Conservation (phyloP, 2,113 vertebrate species). For the Myiagra hebetior region DNA sequence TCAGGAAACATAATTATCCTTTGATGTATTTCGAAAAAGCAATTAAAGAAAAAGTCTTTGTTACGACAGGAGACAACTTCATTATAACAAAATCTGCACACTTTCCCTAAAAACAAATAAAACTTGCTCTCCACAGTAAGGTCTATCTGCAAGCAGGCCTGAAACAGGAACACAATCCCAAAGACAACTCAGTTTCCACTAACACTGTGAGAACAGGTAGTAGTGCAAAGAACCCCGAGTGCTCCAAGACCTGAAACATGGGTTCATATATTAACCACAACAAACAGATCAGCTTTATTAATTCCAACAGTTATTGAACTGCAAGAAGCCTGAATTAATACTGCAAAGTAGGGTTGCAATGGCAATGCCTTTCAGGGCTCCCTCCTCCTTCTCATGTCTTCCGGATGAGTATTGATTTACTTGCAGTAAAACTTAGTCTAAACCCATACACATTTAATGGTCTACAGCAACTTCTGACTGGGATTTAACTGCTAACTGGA, state of each 20-base stretch:
- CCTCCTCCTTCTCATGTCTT: not conserved
- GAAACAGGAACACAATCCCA: not conserved
- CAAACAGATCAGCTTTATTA: not conserved
- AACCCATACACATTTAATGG: not conserved
- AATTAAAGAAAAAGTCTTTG: not conserved
- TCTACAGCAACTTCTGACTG: not conserved
- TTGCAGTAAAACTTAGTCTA: not conserved
- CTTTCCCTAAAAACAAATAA: not conserved
- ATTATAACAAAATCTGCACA: not conserved
- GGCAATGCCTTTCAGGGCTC: not conserved
- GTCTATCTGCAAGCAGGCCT: not conserved
- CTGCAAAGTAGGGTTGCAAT: not conserved
- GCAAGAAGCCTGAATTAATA: not conserved
- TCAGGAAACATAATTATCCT: not conserved
- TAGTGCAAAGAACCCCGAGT: not conserved
- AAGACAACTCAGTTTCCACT: not conserved
- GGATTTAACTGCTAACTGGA: not conserved
- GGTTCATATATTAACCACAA: not conserved
- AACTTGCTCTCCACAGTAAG: not conserved
- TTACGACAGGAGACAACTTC: not conserved
- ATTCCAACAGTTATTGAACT: not conserved
- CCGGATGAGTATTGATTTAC: rapidly evolving
- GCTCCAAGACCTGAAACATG: not conserved
- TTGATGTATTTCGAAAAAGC: not conserved
- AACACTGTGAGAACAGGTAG: not conserved